Percentiles rank a stretch among this genome's conserved stretches.
These are phyloP conservation scores for Bubo bubo DNA, from an alignment of 2,113 vertebrate genomes.

Conservation along the genomic window DNA sequence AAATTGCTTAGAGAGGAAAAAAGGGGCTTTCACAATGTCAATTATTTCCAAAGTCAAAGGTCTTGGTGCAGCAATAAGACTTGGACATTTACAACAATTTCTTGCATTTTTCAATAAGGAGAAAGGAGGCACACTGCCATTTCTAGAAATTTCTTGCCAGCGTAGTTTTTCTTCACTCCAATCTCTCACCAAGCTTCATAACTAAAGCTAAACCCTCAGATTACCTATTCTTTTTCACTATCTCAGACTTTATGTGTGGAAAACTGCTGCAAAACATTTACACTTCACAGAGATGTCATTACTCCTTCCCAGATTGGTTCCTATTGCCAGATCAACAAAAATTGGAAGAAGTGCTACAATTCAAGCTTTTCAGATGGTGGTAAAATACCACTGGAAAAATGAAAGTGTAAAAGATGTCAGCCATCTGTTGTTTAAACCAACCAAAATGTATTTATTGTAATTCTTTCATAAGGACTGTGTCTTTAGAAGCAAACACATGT, in stretches of 20 bases:
- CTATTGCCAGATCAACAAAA: constrained; percentile 36
- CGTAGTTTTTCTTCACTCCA: background rate
- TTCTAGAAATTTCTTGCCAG: background rate
- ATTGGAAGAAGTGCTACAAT: constrained; percentile 10
- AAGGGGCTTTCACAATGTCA: background rate
- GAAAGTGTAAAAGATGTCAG: constrained; percentile 53
- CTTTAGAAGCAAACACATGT: constrained; percentile 50
- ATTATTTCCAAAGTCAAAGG: background rate
- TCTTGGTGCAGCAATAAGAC: background rate
- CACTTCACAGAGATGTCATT: constrained; percentile 13
- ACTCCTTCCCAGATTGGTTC: background rate
- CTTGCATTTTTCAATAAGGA: background rate
- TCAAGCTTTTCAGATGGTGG: constrained; percentile 49
- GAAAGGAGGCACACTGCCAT: background rate
- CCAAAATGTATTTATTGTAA: constrained; percentile 68
- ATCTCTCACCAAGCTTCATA: constrained; percentile 5
- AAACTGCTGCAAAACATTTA: constrained; percentile 7
- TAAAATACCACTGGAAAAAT: constrained; percentile 63
- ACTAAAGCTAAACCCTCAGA: background rate
- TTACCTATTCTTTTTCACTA: background rate
- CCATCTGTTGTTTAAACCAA: constrained; percentile 76
- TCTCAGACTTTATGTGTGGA: background rate
- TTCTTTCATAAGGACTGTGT: constrained; percentile 37
- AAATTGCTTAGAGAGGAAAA: background rate
- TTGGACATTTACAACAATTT: background rate